A percentile compares a stretch with the other conserved stretches of the same genome.
These are phyloP conservation scores for Lepidurus apus DNA, from an alignment of 1,140 invertebrate genomes.

Conservation along the genomic window DNA sequence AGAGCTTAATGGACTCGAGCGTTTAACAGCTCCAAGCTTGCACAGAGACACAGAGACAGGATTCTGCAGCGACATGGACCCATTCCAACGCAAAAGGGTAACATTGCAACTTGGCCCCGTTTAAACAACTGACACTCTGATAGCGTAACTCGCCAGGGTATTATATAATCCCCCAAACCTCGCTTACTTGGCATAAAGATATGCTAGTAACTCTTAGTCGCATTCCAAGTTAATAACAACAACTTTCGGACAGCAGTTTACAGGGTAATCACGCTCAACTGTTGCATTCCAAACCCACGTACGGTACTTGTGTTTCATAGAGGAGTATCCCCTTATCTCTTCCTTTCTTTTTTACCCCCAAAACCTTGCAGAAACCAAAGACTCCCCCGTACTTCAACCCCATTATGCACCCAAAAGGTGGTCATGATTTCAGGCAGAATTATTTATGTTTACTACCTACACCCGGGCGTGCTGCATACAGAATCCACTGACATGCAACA, in stretches of 20 bases:
- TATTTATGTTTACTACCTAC: no score
- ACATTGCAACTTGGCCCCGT: neutral
- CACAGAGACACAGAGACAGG: neutral
- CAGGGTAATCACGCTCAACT: neutral
- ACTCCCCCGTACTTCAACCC: no score
- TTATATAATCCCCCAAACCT: neutral
- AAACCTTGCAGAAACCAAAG: neutral
- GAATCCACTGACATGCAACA: no score
- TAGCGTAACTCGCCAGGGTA: neutral
- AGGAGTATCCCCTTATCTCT: no score
- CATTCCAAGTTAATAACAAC: neutral
- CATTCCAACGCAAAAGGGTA: neutral
- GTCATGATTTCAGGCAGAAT: no score
- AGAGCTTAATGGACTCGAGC: constrained; percentile 5
- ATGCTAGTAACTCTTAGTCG: neutral
- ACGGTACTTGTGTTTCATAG: no score
- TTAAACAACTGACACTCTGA: neutral
- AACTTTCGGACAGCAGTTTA: neutral
- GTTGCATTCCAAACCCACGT: neutral
- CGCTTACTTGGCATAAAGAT: neutral
- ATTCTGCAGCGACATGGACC: neutral
- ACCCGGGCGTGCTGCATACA: no score
- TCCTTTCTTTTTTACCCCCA: neutral
- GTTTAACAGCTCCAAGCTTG: constrained; percentile 4
- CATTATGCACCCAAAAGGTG: no score